Conservation (phyloP, 2,113 vertebrate species). For the Sarotherodon lohbergeri region DNA sequence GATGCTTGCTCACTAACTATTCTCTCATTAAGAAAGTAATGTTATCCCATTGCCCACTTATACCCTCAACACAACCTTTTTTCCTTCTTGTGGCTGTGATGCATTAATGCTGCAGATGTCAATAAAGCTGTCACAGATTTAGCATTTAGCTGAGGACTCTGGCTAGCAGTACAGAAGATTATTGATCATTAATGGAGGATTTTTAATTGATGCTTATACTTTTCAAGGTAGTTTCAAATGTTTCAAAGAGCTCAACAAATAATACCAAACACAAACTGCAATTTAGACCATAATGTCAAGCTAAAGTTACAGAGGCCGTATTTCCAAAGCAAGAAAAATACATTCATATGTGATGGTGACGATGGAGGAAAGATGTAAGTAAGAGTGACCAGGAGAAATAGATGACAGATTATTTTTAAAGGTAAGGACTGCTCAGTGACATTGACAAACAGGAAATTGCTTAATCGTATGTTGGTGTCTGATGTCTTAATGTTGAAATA, state of each 20-base stretch:
- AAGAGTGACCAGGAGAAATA: background rate
- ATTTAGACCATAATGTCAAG: background rate
- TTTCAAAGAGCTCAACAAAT: background rate
- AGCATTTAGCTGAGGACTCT: background rate
- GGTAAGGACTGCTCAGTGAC: background rate
- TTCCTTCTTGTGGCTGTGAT: background rate
- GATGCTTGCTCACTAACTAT: background rate
- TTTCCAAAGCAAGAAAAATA: background rate
- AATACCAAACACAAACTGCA: background rate
- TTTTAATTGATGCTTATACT: background rate
- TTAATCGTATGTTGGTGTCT: accelerated
- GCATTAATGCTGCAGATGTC: accelerated
- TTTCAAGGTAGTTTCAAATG: background rate
- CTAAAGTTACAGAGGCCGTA: background rate
- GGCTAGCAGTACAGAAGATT: background rate
- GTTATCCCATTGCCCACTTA: background rate
- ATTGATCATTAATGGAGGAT: background rate
- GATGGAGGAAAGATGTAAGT: background rate
- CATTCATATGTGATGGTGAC: accelerated
- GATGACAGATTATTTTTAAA: background rate
- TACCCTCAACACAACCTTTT: background rate
- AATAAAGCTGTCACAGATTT: background rate
- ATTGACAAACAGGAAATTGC: background rate
- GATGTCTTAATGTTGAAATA: background rate
- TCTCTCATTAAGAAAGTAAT: background rate